Conservation (phyloP, 2,113 vertebrate species). For the Aegithalos caudatus region DNA sequence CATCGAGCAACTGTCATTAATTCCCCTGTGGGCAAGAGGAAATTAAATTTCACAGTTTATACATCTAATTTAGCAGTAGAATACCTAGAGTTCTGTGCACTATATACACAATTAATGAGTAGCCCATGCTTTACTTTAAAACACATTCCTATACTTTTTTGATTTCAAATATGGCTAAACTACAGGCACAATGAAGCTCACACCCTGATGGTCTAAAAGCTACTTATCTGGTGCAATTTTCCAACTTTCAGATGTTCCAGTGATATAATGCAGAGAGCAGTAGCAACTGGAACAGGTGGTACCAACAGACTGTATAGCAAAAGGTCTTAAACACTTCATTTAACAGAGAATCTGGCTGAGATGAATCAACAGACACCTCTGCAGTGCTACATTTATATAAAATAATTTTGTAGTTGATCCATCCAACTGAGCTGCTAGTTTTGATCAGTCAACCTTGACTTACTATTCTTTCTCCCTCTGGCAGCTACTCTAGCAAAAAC, state of each 20-base stretch:
- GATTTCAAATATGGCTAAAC: neutral
- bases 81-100: neutral
- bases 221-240: rapidly evolving
- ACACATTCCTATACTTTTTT: neutral
- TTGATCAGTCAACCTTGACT: neutral
- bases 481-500: neutral
- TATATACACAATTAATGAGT: neutral
- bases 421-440: neutral
- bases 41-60: neutral
- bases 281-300: neutral
- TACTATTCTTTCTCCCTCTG: neutral
- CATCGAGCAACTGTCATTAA: slow-evolving; percentile 96
- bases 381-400: neutral
- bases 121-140: neutral
- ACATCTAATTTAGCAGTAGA: neutral
- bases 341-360: neutral
- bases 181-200: neutral
- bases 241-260: neutral
- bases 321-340: neutral
- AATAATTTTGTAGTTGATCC: neutral
- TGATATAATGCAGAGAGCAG: neutral
- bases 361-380: neutral
- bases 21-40: slow-evolving; percentile 77
- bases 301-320: neutral
- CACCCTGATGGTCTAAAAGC: neutral